Evolutionary conservation across 2,888 invertebrate genomes (phyloP), one percentile per base, ranked within the genome.

Genomic region (Axea sp.): DNA sequence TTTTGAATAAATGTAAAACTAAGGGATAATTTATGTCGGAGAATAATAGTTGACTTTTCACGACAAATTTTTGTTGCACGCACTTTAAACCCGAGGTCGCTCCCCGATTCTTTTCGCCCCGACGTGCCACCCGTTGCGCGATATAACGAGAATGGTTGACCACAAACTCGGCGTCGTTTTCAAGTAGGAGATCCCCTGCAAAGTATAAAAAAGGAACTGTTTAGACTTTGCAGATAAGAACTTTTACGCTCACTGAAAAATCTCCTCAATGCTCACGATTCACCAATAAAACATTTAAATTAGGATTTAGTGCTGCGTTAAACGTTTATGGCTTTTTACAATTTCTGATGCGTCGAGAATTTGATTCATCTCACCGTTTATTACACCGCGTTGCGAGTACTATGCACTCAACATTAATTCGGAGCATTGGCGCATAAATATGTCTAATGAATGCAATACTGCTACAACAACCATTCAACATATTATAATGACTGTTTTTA

Each of bases 61-160:
- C 28, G 57, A 57, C 49, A n/a, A 24, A 68, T 51, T 73, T 53
- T 51, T 57, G 57, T 73, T 35, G 49, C 35, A 41, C 73, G 53
- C 59, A 53, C 59, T 37, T 57, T 47, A 65, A 73, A 60, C 45
- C 15, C 59, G 68, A 60, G 76, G 77, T 77, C 75, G 71, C 76
- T 73, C 64, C 41, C 68, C 60, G 73, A 75, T 74, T 64, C 12
- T 24, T 41, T 69, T 67, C 37, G n/a, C 22, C 33, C 57, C 26
- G 41, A 28, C 35, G 53, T 64, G 77, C 81, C 83, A 78, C 82
- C 82, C 82, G 81, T 78, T 75, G 83, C 60, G 81, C 77, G 55
- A 74, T 79, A 80, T 82, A 81, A 83, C 79, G 79, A 82, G 79
- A 79, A 81, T 81, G 78, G 76, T 77, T 68, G 73, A 76, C 79